Percentiles rank a stretch among this genome's conserved stretches.
These are phyloP conservation scores for Bradypus variegatus DNA, from an alignment of 2,797 vertebrate genomes.

Conservation along the genomic window DNA sequence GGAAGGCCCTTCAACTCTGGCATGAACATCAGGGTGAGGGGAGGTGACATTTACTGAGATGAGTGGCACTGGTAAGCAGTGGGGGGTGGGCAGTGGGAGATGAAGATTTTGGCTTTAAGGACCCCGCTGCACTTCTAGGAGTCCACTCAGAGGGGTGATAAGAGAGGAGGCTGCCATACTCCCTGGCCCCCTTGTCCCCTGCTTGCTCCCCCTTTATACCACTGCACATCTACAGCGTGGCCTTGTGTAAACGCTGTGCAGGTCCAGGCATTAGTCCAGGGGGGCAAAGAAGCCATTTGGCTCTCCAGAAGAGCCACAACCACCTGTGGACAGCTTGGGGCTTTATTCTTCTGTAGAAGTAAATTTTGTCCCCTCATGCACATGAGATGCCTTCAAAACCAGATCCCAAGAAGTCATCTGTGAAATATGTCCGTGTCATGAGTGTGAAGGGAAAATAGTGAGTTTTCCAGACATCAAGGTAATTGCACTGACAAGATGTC, in stretches of 20 bases:
- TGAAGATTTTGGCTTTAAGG: no score
- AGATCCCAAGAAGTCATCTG: background rate
- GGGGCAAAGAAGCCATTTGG: background rate
- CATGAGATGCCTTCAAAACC: no score
- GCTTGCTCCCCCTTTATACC: background rate
- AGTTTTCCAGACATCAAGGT: background rate
- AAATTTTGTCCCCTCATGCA: background rate
- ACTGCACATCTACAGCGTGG: fast-evolving
- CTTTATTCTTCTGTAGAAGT: background rate
- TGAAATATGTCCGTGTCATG: background rate
- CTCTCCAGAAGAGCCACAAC: background rate
- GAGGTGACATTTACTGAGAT: background rate
- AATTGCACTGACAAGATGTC: background rate
- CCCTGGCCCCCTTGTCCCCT: background rate
- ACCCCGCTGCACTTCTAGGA: background rate
- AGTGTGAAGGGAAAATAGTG: background rate
- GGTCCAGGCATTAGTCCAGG: background rate
- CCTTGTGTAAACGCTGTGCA: background rate
- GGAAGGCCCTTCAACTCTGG: background rate
- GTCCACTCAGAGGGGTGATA: background rate
- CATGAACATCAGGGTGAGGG: fast-evolving
- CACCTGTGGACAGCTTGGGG: background rate
- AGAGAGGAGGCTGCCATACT: background rate
- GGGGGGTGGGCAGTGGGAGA: background rate
- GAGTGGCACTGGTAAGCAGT: background rate